phyloP scores from a whole-genome alignment of 2,113 vertebrate genomes.

The Rallus limicola region DNA sequence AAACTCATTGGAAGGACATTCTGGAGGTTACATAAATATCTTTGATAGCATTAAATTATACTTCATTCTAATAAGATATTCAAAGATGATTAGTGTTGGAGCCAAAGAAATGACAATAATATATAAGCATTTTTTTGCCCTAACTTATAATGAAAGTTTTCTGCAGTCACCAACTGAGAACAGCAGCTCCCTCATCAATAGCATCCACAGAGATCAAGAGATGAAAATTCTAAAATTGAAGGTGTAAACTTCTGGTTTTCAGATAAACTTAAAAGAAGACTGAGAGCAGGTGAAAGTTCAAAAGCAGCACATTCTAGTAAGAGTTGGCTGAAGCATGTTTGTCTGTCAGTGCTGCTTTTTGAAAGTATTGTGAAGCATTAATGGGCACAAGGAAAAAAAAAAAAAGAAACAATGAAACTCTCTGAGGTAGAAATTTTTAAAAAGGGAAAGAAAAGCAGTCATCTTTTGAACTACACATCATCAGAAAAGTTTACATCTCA shows the following conservation, averaged over 20 bases:
- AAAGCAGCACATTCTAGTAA: conserved; percentile 27
- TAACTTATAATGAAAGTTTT: background rate
- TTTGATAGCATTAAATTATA: background rate
- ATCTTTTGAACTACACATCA: background rate
- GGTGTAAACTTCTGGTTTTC: background rate
- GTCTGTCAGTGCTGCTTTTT: background rate
- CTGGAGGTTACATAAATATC: background rate
- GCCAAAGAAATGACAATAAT: background rate
- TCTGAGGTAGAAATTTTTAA: background rate
- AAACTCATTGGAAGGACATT: background rate
- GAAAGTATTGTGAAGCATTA: background rate
- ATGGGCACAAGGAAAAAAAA: background rate
- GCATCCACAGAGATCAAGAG: background rate
- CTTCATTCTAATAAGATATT: background rate
- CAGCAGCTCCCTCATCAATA: background rate
- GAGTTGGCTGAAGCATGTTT: background rate
- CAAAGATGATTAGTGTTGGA: background rate
- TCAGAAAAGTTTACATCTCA: background rate
- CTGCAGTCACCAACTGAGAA: background rate
- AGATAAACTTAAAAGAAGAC: background rate
- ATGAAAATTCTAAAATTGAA: background rate
- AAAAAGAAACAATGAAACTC: background rate
- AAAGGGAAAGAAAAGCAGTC: background rate
- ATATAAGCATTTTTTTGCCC: background rate
- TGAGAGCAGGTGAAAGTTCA: background rate